Evolutionary conservation across 2,888 invertebrate genomes (phyloP), one percentile per base, ranked within the genome.

Genomic region (Drosophila rellima): DNA sequence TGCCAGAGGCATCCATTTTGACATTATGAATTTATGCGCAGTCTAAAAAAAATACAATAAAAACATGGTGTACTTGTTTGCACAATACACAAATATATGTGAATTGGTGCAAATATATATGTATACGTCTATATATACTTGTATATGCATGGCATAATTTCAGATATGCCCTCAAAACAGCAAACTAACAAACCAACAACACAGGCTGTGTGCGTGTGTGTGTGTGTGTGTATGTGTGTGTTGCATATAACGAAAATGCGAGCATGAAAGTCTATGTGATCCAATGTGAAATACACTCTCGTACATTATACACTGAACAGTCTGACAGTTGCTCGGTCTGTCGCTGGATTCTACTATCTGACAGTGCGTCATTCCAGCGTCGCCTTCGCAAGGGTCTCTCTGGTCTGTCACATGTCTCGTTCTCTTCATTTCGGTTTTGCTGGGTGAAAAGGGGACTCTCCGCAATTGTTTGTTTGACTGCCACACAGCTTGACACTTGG

Each of bases 21-120:
- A 74, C 78, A 70, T 81, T 69, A 81, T 74, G 55, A 81, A 78
- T 80, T 79, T 79, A 66, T 74, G 69, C 57, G 69, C 54, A 57
- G 56, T 48, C 48, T 65, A 47, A 11, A 50, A 8, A 64, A 70
- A 56, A 35, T 37, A 33, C 10, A 17, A 8, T 17, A 56, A 15
- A n/a, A 33, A 33, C 57, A 39, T 54, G 45, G 15, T 50, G 33
- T 68, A 47, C 23, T 40, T 39, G 15, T 31, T 11, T 70, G 40
- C 26, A 54, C 17, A 13, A 29, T 40, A 33, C 11, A 40, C 13
- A 52, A 10, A 40, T 51, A 20, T 51, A n/a, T 54, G 7, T 40
- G 31, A 23, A 40, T 15, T 23, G 13, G 10, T 23, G 13, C 4
- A 23, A n/a, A 7, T 26, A 20, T 17, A 40, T 23, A 52, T 39